Evolutionary conservation across 2,113 vertebrate genomes (phyloP).

Genomic region (Oncorhynchus mykiss): DNA sequence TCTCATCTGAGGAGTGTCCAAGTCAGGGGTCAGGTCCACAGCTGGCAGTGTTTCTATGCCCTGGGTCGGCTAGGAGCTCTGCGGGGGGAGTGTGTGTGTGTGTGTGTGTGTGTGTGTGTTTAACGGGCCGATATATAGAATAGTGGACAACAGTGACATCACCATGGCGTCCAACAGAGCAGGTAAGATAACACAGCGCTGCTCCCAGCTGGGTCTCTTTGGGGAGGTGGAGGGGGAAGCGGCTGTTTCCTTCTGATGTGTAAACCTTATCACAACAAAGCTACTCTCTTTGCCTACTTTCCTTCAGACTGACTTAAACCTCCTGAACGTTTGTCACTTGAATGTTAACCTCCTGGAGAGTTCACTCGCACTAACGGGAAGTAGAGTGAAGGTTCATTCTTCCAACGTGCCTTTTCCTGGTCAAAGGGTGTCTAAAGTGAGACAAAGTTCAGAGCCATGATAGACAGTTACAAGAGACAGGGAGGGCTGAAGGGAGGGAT

Average conservation of each 20-base stretch:
- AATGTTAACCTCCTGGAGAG: constrained; percentile 19
- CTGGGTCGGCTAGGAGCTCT: constrained; percentile 21
- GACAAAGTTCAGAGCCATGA: background rate
- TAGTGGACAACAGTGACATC: constrained; percentile 52
- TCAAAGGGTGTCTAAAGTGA: background rate
- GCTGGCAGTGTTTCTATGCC: constrained; percentile 41
- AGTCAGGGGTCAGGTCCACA: constrained; percentile 46
- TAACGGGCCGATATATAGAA: constrained; percentile 11
- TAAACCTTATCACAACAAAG: constrained; percentile 59
- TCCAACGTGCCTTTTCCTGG: background rate
- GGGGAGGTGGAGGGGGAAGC: constrained; percentile 58
- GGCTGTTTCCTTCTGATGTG: constrained; percentile 73
- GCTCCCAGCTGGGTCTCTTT: constrained; percentile 37
- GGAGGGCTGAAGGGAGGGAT: background rate
- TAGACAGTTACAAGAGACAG: background rate
- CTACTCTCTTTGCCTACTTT: constrained; percentile 35
- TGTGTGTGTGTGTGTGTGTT: background rate
- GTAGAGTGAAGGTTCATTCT: background rate
- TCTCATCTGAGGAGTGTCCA: constrained; percentile 49
- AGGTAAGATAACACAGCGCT: constrained; percentile 35
- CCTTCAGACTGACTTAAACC: constrained; percentile 35
- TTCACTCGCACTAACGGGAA: constrained; percentile 13
- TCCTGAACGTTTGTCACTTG: constrained; percentile 1
- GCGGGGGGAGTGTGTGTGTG: constrained; percentile 16
- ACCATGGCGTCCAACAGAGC: constrained; percentile 28